These are phyloP conservation scores for Sarcophilus harrisii DNA, from an alignment of 2,797 vertebrate genomes.

Conservation along the genomic window DNA sequence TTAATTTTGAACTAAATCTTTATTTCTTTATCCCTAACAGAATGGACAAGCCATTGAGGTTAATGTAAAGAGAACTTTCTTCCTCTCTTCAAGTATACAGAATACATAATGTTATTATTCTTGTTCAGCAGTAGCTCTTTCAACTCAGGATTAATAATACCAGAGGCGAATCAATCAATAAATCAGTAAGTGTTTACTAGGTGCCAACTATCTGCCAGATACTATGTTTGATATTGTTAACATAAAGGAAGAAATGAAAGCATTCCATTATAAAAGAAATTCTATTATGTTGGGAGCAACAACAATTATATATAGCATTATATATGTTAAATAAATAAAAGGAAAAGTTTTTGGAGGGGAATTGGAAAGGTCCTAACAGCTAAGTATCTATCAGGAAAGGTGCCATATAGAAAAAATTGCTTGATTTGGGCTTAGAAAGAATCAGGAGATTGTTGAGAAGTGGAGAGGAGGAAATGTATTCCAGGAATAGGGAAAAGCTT, in stretches of 20 bases:
- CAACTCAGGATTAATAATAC: not conserved
- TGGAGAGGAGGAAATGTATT: not conserved
- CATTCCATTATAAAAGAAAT: not conserved
- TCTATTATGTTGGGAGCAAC: not conserved
- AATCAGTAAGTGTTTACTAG: not conserved
- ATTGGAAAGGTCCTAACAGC: not conserved
- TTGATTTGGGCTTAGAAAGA: not conserved
- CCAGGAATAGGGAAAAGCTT: not conserved
- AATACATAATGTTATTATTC: not conserved
- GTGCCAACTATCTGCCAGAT: not conserved
- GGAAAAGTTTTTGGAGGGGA: not conserved
- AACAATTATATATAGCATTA: not conserved
- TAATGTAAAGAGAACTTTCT: not conserved
- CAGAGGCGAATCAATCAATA: not conserved
- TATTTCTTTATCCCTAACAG: not conserved
- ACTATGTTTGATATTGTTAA: not conserved
- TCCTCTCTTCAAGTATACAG: not conserved
- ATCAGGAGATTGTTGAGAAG: not conserved
- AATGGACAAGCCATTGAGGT: not conserved
- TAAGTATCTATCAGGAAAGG: not conserved
- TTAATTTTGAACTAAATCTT: not conserved
- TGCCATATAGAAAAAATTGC: not conserved
- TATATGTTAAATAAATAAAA: not conserved
- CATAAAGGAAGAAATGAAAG: not conserved
- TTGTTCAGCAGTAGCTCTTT: not conserved